A percentile compares a stretch with the other conserved stretches of the same genome.
Conservation (phyloP, 1,140 invertebrate genomes). For the Bursaphelenchus mucronatus region DNA sequence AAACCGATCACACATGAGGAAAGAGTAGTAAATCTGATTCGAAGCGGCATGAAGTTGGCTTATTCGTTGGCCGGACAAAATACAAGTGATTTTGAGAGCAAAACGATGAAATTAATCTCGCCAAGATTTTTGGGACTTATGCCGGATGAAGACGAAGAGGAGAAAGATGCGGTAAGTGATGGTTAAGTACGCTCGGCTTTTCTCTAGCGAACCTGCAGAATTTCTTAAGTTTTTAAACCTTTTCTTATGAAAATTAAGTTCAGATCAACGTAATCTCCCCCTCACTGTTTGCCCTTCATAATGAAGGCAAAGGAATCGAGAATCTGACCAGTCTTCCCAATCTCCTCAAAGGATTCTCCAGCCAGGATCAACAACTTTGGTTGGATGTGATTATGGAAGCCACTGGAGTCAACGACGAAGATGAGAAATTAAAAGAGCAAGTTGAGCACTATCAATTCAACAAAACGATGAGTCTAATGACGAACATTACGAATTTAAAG, state of each 20-base stretch:
- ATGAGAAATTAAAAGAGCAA: conserved; percentile 25
- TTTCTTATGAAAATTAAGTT: too few species aligned
- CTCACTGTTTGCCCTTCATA: conserved; percentile 28
- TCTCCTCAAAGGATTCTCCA: conserved; percentile 22
- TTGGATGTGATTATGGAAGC: conserved; percentile 32
- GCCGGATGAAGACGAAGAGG: conserved; percentile 32
- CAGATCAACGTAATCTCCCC: conserved; percentile 29
- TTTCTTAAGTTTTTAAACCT: too few species aligned
- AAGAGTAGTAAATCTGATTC: conserved; percentile 30
- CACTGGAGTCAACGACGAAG: conserved; percentile 27
- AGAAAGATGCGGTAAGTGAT: neutral
- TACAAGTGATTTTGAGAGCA: conserved; percentile 38
- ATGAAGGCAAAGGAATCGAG: conserved; percentile 26
- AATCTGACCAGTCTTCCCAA: conserved; percentile 20
- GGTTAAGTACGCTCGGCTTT: too few species aligned
- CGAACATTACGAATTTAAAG: neutral
- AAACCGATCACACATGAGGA: conserved; percentile 26
- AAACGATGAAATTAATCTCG: conserved; percentile 41
- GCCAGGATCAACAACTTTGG: conserved; percentile 30
- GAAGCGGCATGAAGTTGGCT: conserved; percentile 47
- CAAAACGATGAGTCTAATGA: conserved; percentile 5
- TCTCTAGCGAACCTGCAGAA: too few species aligned
- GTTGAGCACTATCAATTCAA: neutral
- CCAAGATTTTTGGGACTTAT: conserved; percentile 37
- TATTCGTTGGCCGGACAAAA: conserved; percentile 43